A percentile compares a stretch with the other conserved stretches of the same genome.
Evolutionary conservation across 2,797 vertebrate genomes (phyloP).

Genomic region (Limnodromus scolopaceus): DNA sequence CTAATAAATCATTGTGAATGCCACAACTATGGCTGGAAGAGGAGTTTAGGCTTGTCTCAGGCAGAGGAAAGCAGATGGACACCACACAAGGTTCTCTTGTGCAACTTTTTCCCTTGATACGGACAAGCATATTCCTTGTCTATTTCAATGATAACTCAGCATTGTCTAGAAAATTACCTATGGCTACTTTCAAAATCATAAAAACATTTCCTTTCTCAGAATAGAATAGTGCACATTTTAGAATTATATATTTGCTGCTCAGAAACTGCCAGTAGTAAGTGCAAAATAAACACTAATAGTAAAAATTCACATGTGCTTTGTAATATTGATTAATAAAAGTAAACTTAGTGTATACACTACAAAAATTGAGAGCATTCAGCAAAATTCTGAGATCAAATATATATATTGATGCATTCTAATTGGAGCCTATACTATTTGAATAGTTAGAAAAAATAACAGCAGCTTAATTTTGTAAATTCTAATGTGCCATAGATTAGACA

Average conservation of each 20-base stretch:
- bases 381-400: not conserved
- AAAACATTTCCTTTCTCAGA: not conserved
- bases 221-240: not conserved
- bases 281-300: not conserved
- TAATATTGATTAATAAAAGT: not conserved
- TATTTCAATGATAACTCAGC: not conserved
- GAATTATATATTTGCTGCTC: not conserved
- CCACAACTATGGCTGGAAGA: not conserved
- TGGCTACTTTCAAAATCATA: not conserved
- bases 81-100: not conserved
- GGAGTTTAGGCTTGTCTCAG: not conserved
- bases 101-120: not conserved
- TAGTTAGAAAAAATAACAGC: not conserved
- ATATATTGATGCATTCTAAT: not conserved
- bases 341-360: not conserved
- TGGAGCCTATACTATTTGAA: not conserved
- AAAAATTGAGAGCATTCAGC: not conserved
- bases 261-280: not conserved
- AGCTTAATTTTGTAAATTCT: not conserved
- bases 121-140: not conserved
- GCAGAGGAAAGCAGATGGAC: not conserved
- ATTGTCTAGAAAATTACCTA: not conserved
- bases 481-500: not conserved
- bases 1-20: not conserved
- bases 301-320: not conserved